Evolutionary conservation across 2,888 invertebrate genomes (phyloP), one percentile per base, ranked within the genome.

Genomic region (Axea sp.): DNA sequence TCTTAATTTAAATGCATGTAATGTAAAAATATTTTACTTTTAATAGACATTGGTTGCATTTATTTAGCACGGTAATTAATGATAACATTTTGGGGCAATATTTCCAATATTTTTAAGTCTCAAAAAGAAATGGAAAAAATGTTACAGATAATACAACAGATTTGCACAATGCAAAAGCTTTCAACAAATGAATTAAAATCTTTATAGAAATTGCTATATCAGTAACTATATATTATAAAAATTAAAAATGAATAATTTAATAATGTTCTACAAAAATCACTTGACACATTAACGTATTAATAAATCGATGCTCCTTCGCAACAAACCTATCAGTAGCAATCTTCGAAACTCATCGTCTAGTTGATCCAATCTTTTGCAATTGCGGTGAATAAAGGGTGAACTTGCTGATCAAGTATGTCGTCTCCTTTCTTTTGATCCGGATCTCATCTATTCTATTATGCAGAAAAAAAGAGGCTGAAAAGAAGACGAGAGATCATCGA

Each of bases 321-420:
- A 14, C 1, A 28, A 39, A 7, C 5, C 14, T 64, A 74, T 74
- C 64, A 37, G 41, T 39, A 22, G 8, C 59, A 73, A 76, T 73
- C 73, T 76, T 33, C 5, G 55, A 37, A 43, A 45, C 57, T 49
- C 65, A 45, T 73, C 71, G 65, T 67, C 60, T 59, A n/a, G 59
- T 22, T 41, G 75, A 73, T 68, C 43, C 43, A 53, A 76, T 76
- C 65, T 69, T 55, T 73, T 57, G 55, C 65, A 64, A 43, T 45
- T 39, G 30, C 49, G 43, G 7, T 41, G 60, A 51, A 51, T 73
- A 73, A 77, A 77, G 33, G 60, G 69, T 72, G 75, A 75, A 59
- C 49, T 39, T 73, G 76, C 78, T 53, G 62, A 73, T 82, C 77
- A 69, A 78, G 80, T 77, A 78, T 78, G 75, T 73, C 76, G 64